A percentile compares a stretch with the other conserved stretches of the same genome.
Evolutionary conservation across 2,888 invertebrate genomes (phyloP).

Genomic region (Steinernema hermaphroditum): DNA sequence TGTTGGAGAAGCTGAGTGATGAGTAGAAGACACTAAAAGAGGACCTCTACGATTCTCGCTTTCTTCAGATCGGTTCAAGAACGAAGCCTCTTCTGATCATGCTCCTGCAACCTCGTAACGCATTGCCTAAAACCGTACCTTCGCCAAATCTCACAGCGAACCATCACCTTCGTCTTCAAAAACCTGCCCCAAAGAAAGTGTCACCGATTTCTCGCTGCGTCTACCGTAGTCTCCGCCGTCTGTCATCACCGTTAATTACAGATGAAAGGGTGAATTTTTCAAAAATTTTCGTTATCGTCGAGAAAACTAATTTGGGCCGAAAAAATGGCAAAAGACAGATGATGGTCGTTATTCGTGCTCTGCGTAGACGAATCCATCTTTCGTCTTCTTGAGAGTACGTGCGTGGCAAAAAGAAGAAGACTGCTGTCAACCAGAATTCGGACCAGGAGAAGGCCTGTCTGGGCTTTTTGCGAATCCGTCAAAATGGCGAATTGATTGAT

Average conservation of each 20-base stretch:
- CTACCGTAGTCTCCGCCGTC: neutral
- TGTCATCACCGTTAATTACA: too few species aligned
- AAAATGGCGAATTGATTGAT: conserved; percentile 24
- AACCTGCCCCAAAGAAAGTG: too few species aligned
- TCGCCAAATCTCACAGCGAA: too few species aligned
- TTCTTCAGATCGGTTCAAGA: too few species aligned
- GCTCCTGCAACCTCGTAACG: too few species aligned
- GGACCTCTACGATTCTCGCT: too few species aligned
- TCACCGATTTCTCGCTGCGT: too few species aligned
- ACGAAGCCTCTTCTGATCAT: too few species aligned
- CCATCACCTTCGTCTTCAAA: too few species aligned
- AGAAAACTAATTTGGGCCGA: conserved; percentile 13
- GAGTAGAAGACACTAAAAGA: too few species aligned
- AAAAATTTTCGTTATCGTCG: conserved; percentile 12
- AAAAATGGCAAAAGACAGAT: conserved; percentile 27
- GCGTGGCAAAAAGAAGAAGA: conserved; percentile 16
- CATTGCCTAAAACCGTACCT: too few species aligned
- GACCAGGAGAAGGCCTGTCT: conserved; percentile 25
- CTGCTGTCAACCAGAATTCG: conserved; percentile 30
- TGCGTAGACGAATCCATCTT: conserved; percentile 21
- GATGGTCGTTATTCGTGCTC: conserved; percentile 17
- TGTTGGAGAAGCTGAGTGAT: too few species aligned
- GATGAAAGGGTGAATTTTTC: neutral
- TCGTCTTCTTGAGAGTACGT: conserved; percentile 10
- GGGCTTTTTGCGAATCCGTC: neutral